Evolutionary conservation across 2,113 vertebrate species (phyloP), one percentile per base, ranked within the genome.

Genomic region (Grammomys surdaster): DNA sequence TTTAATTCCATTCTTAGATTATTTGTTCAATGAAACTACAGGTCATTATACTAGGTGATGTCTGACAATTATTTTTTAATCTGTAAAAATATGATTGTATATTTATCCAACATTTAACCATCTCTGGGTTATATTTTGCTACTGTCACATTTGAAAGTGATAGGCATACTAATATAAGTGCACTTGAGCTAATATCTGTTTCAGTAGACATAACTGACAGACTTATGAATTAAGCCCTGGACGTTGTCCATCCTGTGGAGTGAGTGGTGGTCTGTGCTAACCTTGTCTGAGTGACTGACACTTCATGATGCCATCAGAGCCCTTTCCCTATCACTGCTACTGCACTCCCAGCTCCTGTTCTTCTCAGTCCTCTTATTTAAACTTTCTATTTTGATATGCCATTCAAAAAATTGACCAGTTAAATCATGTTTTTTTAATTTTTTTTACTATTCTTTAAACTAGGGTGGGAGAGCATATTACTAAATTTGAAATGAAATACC

Each of bases 401-500:
- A n/a, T 24, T 82, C 58, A 58, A 58, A 81, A 14, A 80, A 36
- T 1, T 13, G 3, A 58, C 5, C 40, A 82, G 3, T 63, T 82
- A 26, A 14, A 58, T n/a, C 54, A 40, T 36, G 7, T 2, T 11
- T 20, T 54, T 43, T 26, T 72, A 40, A 40, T 40, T 2, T 54
- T 72, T 72, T 33, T 9, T 19, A n/a, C 19, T 81, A 60, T 88
- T 9, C 3, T 58, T 89, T 91, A 89, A 96, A 72, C n/a, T 63
- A 63, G 77, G 16, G 48, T 82, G 93, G 20, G 6, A 3, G 20
- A 43, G 19, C n/a, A 0, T 20, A 84, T 73, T 63, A 12, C 54
- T 65, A 17, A 77, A 0, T 86, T 96, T 69, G 67, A 95, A 95
- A 82, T 88, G 3, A 86, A 93, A 69, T 91, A 36, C 43, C 26